These are phyloP conservation scores for Pseudochirops corinnae DNA, from an alignment of 2,797 vertebrate species.

Conservation along the genomic window DNA sequence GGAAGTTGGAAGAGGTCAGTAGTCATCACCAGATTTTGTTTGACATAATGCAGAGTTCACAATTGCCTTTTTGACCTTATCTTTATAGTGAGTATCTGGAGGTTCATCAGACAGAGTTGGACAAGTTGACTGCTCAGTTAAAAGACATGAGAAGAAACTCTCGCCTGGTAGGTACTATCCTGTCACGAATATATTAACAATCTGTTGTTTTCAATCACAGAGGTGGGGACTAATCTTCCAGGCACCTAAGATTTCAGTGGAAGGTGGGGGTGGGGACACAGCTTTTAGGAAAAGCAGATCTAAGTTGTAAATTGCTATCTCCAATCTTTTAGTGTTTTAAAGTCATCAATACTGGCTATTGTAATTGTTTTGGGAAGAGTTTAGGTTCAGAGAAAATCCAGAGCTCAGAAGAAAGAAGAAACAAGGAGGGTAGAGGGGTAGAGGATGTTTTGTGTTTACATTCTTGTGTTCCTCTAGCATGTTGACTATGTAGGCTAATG, in stretches of 20 bases:
- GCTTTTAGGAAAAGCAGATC: neutral
- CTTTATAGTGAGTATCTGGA: constrained; percentile 95
- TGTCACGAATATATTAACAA: neutral
- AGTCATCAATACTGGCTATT: neutral
- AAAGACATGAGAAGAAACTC: constrained; percentile 99
- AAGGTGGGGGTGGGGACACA: neutral
- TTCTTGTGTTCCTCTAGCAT: neutral
- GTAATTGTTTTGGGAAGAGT: neutral
- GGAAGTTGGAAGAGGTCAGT: constrained; percentile 30
- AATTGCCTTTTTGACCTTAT: constrained; percentile 72
- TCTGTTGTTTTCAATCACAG: neutral
- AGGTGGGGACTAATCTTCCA: neutral
- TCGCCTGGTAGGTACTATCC: constrained; percentile 91
- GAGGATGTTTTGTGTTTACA: neutral
- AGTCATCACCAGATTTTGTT: neutral
- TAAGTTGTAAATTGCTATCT: neutral
- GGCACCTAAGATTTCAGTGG: neutral
- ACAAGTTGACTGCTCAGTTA: constrained; percentile 95
- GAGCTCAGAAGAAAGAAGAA: neutral
- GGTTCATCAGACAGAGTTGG: constrained; percentile 95
- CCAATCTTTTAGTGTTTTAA: constrained; percentile 21
- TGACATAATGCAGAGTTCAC: constrained; percentile 61
- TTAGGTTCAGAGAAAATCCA: neutral
- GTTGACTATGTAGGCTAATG: neutral
- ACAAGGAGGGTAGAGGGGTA: neutral